These are phyloP conservation scores for Drosophila oshimai DNA, from an alignment of 1,140 invertebrate species.

Conservation along the genomic window DNA sequence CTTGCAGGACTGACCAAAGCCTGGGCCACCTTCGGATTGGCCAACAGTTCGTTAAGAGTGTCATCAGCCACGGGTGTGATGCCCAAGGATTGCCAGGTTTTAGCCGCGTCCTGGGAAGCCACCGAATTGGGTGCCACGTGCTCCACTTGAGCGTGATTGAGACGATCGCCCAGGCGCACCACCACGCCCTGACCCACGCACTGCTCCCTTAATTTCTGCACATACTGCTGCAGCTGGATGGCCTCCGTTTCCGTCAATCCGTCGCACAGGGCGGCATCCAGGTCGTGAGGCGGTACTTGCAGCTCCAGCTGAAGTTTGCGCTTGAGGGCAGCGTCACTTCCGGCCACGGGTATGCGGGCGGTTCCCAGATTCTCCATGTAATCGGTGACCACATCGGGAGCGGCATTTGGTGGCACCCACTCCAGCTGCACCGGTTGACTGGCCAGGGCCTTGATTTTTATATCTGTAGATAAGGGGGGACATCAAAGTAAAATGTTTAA, in stretches of 20 bases:
- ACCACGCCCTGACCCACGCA: slow-evolving; percentile 86
- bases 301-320: slow-evolving; percentile 90
- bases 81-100: slow-evolving; percentile 34
- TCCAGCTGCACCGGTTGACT: slow-evolving; percentile 86
- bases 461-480: slow-evolving; percentile 67
- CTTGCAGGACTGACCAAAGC: slow-evolving; percentile 26
- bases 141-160: slow-evolving; percentile 51
- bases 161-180: slow-evolving; percentile 82
- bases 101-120: slow-evolving; percentile 1
- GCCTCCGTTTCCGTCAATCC: slow-evolving; percentile 86
- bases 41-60: slow-evolving; percentile 53
- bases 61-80: slow-evolving; percentile 47
- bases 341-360: slow-evolving; percentile 88
- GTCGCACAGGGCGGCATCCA: slow-evolving; percentile 86
- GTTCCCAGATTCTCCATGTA: slow-evolving; percentile 90
- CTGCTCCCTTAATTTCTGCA: slow-evolving; percentile 86
- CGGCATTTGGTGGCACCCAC: slow-evolving; percentile 86
- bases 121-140: slow-evolving; percentile 20
- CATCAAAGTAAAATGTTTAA: no score
- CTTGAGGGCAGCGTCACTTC: slow-evolving; percentile 88
- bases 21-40: slow-evolving; percentile 49
- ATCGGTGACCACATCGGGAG: slow-evolving; percentile 86
- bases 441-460: slow-evolving; percentile 85
- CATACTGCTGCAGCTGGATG: slow-evolving; percentile 86
- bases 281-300: slow-evolving; percentile 91